Base-by-base conservation (phyloP, 2,797 vertebrate species). In the Brachyrhaphis roseni region DNA sequence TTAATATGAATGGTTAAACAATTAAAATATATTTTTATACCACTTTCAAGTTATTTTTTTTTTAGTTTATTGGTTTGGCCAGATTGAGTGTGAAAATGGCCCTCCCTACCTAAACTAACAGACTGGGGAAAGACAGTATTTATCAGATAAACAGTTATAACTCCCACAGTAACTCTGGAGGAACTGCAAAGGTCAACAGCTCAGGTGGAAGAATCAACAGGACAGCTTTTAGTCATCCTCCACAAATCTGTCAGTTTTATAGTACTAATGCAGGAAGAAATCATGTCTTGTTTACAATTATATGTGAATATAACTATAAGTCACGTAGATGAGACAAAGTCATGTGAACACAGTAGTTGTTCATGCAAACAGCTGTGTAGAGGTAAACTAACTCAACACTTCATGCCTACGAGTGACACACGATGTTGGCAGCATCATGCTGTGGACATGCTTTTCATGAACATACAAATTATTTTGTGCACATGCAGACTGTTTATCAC, bases 1-100 rank as follows among this genome's bases (percentile, higher is more conserved):
- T 90, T 85, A 64, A 43, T 78, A 78, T 81, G 45, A 84, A 82
- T 85, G 72, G 64, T 86, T 72, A 77, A 80, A 74, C 82, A 74
- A 12, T 70, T 80, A 66, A 90, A 82, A 77, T 76, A 34, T 86
- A 87, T 90, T 89, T 92, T 92, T 86, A 76, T 85, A 86, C 39
- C 0, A 84, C 16, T 28, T 77, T 79, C 75, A 81, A 3, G 41
- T 73, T 34, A 53, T 75, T 78, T 90, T 75, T 78, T 90, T 83
- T 72, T 77, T 72, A 85, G 49, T 73, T 20, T 23, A n/a, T 73
- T 64, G 49, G 23, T 77, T 75, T 39, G 16, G n/a, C 34, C 31
- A 41, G 73, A 78, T 85, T 74, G 85, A 79, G 53, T 76, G 7
- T 10, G 23, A 73, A 80, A 82, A 51, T 43, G 12, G 49, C 76